Evolutionary conservation across 2,888 invertebrate genomes (phyloP), one percentile per base, ranked within the genome.

Genomic region (Baronia brevicornis): DNA sequence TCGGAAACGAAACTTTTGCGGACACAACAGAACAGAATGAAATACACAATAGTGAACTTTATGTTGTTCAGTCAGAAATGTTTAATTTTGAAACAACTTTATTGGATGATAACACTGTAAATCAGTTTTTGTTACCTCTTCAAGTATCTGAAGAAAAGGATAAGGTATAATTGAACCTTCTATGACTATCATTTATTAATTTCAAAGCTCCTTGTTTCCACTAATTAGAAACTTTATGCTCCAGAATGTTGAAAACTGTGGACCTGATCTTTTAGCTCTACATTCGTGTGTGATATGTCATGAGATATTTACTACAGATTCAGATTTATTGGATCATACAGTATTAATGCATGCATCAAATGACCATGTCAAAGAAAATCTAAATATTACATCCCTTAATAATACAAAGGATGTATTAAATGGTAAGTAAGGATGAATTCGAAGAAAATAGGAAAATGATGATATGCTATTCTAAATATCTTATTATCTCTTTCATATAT

Each of bases 261-360:
- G 70, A 1, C 74, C 78, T 0, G 72, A 79, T 37, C 39, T 78
- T 33, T 47, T 80, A 27, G 74, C 80, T 7, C 42, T 80, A 26
- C 74, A 82, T 44, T 77, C 80, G 1, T 82, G 82, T 45, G 67
- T 72, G 2, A 62, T 80, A 12, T 82, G 82, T 36, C 80, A 80
- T 43, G 80, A 79, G 46, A 78, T 82, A 53, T 82, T 82, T 38
- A 77, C 75, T 0, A 77, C 68, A 1, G 80, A 82, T 27, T 58
- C 68, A 6, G 80, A 82, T 51, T 62, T 80, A 13, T 56, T 82
- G 7, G 75, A 79, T 29, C 82, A 84, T 38, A 77, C 80, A 1
- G 79, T 80, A 44, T 70, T 65, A 15, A 55, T 66, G 15, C 82
- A 82, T 46, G 65, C 77, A 2, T 69, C 74, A 2, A 54, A 60